Base-by-base conservation (phyloP, 1,140 invertebrate species). In the Temnothorax curvispinosus region DNA sequence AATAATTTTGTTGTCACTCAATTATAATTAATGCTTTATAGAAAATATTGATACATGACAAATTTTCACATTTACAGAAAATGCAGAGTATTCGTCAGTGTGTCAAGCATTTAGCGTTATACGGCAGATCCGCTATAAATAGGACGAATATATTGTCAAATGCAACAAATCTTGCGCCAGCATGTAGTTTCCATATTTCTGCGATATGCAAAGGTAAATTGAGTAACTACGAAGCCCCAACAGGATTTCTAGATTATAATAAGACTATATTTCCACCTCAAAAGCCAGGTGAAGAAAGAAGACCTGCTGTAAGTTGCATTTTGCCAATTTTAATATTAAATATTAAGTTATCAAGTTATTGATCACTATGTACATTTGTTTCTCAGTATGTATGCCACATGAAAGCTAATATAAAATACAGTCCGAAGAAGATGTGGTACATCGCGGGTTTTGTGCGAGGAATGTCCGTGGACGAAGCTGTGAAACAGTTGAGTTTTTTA, bases 381-480 rank as follows among this genome's bases (percentile, higher is more conserved):
- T 97, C 97, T 80, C 93, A 98, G 98, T 99, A 97, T 96, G 96
- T 99, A 0, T 98, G 98, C 89, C 98, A 99, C 94, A 96, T 97
- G 94, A 97, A 97, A 91, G 94, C 95, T 50, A 98, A 99, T 92
- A 97, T 99, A 67, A 98, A 99, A 95, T 99, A 99, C 92, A 98
- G 97, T 92, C 97, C 97, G 0, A 97, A 98, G 89, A 99, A 99
- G 93, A 97, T 99, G 97, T 99, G 98, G 98, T 99, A 99, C 91
- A 96, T 99, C 52, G 98, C 98, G 3, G 95, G 94, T 90, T 96
- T 99, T 90, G 97, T 99, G 8, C 96, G 99, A 91, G 99, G 99
- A 11, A 98, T 99, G 98, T 96, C 97, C 35, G 97, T 99, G 0
- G 99, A 99, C 95, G 98, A 99, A 96, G 99, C 99, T 60, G 91